Evolutionary conservation across 2,888 invertebrate species (phyloP), one percentile per base, ranked within the genome.

Genomic region (Agapostemon virescens): DNA sequence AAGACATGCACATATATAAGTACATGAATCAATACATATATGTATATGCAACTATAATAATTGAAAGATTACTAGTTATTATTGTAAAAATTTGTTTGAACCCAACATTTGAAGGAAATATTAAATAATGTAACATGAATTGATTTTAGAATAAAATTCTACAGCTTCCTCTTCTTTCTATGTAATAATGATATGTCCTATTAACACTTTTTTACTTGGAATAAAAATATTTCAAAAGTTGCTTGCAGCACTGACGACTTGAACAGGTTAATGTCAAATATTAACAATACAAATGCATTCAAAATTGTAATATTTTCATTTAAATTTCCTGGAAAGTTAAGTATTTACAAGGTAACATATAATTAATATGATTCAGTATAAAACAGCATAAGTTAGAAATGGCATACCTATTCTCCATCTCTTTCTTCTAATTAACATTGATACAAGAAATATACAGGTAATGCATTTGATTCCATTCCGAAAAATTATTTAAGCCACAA

Each of bases 381-480:
- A 70, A 61, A 49, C 26, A 76, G 40, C 11, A 42, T 17, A 2
- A 79, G 74, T 26, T 69, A 71, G 58, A 36, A 69, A 15, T 45
- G 69, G 40, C 63, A 33, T 81, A 86, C 79, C 85, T 86, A 83
- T 68, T 61, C 66, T 64, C 49, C 61, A 72, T 36, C 63, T 40
- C 17, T 64, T 26, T 66, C 20, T 74, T 58, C 42, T 77, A 82
- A 49, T 55, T 67, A 79, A 75, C 68, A 76, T 66, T 69, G 69
- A 77, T 63, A 76, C 45, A 71, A 77, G 70, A 79, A 69, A 76
- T 26, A 77, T 49, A 66, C 15, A 36, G 20, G 33, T 42, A 33
- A 61, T 61, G 40, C 42, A 63, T 26, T 42, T 67, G n/a, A 70
- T 70, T 69, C 33, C 70, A 72, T 70, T 74, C 52, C 70, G 72